phyloP scores from a whole-genome alignment of 2,888 invertebrate genomes.

The Catonia carolina region DNA sequence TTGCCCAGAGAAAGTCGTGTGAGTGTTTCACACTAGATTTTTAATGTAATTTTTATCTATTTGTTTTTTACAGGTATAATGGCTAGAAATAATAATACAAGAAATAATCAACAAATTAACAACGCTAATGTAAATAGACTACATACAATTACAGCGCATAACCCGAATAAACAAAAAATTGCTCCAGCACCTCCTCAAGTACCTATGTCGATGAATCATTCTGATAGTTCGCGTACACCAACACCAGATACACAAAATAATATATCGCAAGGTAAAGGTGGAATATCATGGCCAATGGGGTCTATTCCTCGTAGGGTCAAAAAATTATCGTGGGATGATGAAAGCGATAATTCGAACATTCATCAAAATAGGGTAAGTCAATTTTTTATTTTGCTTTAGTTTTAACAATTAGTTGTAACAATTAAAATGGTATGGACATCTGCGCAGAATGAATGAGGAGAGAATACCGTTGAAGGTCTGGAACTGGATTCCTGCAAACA shows the following conservation, averaged over 20 bases:
- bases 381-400: not conserved
- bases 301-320: constrained; percentile 66
- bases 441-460: too few species aligned
- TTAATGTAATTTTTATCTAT: too few species aligned
- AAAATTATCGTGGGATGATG: constrained; percentile 73
- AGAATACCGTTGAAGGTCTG: too few species aligned
- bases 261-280: constrained; percentile 11
- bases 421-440: not conserved
- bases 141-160: constrained; percentile 37
- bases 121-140: constrained; percentile 31
- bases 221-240: constrained; percentile 22
- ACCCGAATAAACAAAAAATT: constrained; percentile 40
- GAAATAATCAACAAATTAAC: constrained; percentile 39
- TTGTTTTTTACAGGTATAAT: constrained; percentile 45
- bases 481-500: too few species aligned
- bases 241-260: constrained; percentile 26
- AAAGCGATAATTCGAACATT: constrained; percentile 35
- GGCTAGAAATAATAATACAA: constrained; percentile 44
- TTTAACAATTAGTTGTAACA: not conserved
- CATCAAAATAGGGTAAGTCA: constrained; percentile 31
- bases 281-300: constrained; percentile 53
- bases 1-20: too few species aligned
- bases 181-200: constrained; percentile 39
- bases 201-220: constrained; percentile 23
- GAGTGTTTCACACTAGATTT: too few species aligned